phyloP scores from a whole-genome alignment of 2,797 vertebrate genomes.

The Xyrichtys novacula region DNA sequence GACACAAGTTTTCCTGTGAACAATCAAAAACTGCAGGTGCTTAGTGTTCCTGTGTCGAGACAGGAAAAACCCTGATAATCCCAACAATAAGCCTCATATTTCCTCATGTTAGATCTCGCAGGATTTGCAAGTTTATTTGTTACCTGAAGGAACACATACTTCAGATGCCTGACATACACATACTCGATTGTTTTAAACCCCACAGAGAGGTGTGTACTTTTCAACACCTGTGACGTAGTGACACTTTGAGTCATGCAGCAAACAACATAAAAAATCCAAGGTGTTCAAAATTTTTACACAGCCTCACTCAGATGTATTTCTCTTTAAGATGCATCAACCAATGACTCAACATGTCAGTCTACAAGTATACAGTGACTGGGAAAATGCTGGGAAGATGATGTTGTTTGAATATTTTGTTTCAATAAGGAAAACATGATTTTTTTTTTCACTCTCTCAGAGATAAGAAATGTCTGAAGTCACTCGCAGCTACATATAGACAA shows the following conservation, averaged over 20 bases:
- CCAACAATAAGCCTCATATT: neutral
- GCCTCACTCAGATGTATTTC: neutral
- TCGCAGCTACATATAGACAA: no score
- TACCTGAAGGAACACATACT: conserved; percentile 8
- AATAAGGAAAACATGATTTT: no score
- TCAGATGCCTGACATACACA: conserved; percentile 2
- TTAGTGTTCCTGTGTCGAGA: neutral
- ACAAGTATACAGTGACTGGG: no score
- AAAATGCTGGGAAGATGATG: no score
- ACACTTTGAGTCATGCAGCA: neutral
- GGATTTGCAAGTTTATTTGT: conserved; percentile 2
- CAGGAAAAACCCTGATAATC: neutral
- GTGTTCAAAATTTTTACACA: conserved; percentile 15
- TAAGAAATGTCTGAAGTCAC: no score
- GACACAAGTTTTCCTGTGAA: neutral
- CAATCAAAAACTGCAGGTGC: conserved; percentile 2
- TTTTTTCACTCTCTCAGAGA: no score
- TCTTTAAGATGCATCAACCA: neutral
- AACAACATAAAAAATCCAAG: conserved; percentile 6
- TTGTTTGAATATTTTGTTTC: no score
- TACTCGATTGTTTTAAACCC: neutral
- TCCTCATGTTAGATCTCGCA: neutral
- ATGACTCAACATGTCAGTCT: neutral
- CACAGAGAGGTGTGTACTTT: conserved; percentile 34
- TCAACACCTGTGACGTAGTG: conserved; percentile 8